A percentile compares a stretch with the other conserved stretches of the same genome.
Conservation (phyloP, 1,140 invertebrate genomes). For the Muscidifurax raptorellus region DNA sequence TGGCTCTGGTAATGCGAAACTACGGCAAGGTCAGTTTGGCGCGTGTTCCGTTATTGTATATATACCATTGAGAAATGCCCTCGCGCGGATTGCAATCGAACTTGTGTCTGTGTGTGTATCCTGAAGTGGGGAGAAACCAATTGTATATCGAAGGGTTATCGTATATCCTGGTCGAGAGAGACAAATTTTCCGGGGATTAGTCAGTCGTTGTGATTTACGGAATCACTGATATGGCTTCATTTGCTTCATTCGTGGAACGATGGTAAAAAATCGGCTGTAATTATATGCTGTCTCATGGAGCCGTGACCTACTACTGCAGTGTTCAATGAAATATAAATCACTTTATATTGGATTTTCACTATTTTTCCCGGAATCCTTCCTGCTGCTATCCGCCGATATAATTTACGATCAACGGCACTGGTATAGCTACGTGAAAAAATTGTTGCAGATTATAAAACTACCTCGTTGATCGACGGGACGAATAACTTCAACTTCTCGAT, state of each 20-base stretch:
- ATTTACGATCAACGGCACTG: neutral
- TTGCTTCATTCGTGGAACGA: neutral
- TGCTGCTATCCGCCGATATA: neutral
- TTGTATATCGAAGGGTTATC: neutral
- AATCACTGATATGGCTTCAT: neutral
- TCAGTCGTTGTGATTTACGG: neutral
- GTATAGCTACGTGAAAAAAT: no score
- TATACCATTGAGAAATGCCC: neutral
- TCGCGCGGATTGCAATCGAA: neutral
- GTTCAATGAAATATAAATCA: neutral
- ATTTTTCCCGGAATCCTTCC: no score
- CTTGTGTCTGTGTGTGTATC: neutral
- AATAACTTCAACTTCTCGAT: neutral
- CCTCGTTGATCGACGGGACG: no score
- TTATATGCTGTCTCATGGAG: neutral
- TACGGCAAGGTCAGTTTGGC: neutral
- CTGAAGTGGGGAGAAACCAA: neutral
- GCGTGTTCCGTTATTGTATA: neutral
- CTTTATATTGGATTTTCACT: no score
- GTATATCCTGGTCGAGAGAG: neutral
- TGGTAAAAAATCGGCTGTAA: neutral
- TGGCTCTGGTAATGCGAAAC: neutral
- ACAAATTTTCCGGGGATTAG: neutral
- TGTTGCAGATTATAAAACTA: no score
- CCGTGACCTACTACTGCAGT: neutral